Base-by-base conservation (phyloP, 2,888 invertebrate species). In the Amphiduros pacificus region DNA sequence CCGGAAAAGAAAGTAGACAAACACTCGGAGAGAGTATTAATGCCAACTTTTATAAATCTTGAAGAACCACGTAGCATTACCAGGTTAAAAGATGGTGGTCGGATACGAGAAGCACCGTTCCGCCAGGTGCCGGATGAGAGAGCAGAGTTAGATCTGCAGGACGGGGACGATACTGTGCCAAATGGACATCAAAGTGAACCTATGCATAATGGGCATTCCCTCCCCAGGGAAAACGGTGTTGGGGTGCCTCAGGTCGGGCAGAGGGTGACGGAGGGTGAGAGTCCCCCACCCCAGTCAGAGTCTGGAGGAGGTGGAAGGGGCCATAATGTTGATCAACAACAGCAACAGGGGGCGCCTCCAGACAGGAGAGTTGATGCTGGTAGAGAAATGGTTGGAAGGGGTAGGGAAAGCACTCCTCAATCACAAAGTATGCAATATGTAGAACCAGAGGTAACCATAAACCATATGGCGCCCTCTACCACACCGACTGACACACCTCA, bases 11-110 rank as follows among this genome's bases (percentile, higher is more conserved):
- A 44, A 28, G 28, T 26, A 2, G 63, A 65, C 26, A 60, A 54
- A 28, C 32, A 60, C 28, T 24, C 11, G 5, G 63, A 63, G 26
- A 26, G 49, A 24, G 22, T 57, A 6, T 44, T 40, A 62, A 74
- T 78, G 69, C 78, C 79, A 28, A 74, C 74, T 27, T 77, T 79
- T 67, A 74, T 79, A 32, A 75, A 68, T 55, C 55, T 77, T 27
- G 75, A 77, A 20, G 73, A 77, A 26, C 69, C 74, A 27, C 48
- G 31, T 20, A 50, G 50, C 24, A 61, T 55, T 24, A 28, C 5
- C 62, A 59, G 56, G 57, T 61, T 22, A 20, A 55, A 60, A 55
- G 59, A 36, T n/a, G 29, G 50, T 2, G 55, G 55, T 27, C 29
- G 44, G 44, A 24, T 9, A 22, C 48, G n/a, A n/a, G 24, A 27